phyloP scores from a whole-genome alignment of 2,888 invertebrate species.

The Perithous albicinctus region DNA sequence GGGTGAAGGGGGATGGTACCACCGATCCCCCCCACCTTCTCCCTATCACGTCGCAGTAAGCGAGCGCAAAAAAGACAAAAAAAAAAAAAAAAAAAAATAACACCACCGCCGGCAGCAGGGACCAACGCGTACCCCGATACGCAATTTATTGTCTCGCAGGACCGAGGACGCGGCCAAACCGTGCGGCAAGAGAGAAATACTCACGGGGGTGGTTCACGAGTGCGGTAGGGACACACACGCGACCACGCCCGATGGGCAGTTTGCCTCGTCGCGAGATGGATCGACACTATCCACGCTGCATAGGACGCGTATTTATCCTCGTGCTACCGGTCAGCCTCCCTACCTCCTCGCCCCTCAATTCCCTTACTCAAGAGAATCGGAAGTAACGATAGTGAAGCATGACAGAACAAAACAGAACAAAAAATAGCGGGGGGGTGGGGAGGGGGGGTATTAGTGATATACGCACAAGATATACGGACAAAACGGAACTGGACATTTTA shows the following conservation, averaged over 20 bases:
- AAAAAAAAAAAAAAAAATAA: too few relatives aligned
- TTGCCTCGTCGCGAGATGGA: slow-evolving; percentile 61
- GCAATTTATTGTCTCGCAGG: slow-evolving; percentile 69
- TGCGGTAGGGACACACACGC: slow-evolving; percentile 24
- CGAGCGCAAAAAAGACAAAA: slow-evolving; percentile 23
- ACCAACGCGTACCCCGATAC: slow-evolving; percentile 64
- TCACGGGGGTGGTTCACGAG: slow-evolving; percentile 56
- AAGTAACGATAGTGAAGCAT: slow-evolving; percentile 60
- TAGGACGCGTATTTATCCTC: slow-evolving; percentile 61
- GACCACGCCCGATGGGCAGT: slow-evolving; percentile 63
- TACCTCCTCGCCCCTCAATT: too few relatives aligned
- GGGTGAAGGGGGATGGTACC: slow-evolving; percentile 19
- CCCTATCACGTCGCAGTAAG: slow-evolving; percentile 20
- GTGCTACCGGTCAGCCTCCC: slow-evolving; percentile 30
- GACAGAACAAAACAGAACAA: not conserved
- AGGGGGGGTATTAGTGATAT: slow-evolving; percentile 18
- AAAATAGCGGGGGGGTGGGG: too few relatives aligned
- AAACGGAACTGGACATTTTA: slow-evolving; percentile 38
- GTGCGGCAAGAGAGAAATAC: slow-evolving; percentile 57
- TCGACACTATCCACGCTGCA: slow-evolving; percentile 47
- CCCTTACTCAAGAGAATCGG: slow-evolving; percentile 49
- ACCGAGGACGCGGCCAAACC: slow-evolving; percentile 57
- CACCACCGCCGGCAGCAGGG: slow-evolving; percentile 17
- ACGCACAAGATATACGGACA: not conserved
- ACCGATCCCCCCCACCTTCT: not conserved